Percentiles rank a stretch among this genome's conserved stretches.
These are phyloP conservation scores for Amblyteles armatorius DNA, from an alignment of 2,888 invertebrate species.

Conservation along the genomic window DNA sequence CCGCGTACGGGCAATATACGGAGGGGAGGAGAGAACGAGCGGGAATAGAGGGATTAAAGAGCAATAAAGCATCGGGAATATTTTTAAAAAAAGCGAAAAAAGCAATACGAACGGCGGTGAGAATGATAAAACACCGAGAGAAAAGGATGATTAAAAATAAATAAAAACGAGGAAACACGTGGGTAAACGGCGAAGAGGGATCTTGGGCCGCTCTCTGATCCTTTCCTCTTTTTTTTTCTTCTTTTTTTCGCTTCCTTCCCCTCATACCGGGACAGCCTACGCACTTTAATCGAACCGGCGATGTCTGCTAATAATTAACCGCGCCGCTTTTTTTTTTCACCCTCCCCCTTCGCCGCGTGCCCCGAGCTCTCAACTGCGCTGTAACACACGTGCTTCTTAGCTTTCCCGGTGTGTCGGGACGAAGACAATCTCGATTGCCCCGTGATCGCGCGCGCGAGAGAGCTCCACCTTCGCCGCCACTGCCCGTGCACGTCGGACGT, in stretches of 20 bases:
- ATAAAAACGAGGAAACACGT: constrained; percentile 46
- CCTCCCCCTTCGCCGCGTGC: constrained; percentile 36
- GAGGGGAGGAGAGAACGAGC: constrained; percentile 33
- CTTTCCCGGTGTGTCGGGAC: constrained; percentile 62
- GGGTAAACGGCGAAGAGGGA: constrained; percentile 47
- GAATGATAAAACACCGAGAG: background rate
- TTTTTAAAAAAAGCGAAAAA: background rate
- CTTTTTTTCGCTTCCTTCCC: constrained; percentile 18
- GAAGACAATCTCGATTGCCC: constrained; percentile 68
- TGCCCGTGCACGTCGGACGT: constrained; percentile 52
- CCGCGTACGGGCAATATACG: constrained; percentile 39
- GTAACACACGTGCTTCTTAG: constrained; percentile 60
- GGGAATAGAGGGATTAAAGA: constrained; percentile 44
- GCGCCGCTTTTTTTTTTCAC: constrained; percentile 28
- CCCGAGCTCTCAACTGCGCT: constrained; percentile 14
- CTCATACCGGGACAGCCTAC: constrained; percentile 60
- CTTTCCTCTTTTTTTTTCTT: background rate
- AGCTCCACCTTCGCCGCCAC: constrained; percentile 49
- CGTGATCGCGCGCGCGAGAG: constrained; percentile 18
- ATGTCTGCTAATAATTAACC: constrained; percentile 68
- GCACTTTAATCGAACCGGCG: constrained; percentile 67
- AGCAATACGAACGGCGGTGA: background rate
- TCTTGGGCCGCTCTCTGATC: constrained; percentile 32
- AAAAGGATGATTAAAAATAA: constrained; percentile 32
- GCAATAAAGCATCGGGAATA: constrained; percentile 40